Base-by-base conservation (phyloP, 2,888 invertebrate genomes). In the Rhimphoctona megacephalus region DNA sequence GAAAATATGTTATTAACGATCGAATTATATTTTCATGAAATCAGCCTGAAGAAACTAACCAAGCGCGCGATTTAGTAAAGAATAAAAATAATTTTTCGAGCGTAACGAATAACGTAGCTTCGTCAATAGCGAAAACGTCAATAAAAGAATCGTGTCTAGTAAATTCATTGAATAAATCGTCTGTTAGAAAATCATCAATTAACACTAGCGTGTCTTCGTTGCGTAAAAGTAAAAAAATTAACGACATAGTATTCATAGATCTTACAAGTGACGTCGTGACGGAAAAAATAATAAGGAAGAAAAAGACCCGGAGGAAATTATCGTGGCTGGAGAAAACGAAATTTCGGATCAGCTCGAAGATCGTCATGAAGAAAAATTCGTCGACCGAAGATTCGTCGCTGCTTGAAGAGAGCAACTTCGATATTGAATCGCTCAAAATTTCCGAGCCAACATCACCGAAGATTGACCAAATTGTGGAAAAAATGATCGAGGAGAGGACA, bases 221-320 rank as follows among this genome's bases (percentile, higher is more conserved):
- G 39, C 89, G 85, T 22, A 90, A 77, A 88, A 86, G 82, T 17
- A 92, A 91, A 84, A 91, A 92, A 83, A 89, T 89, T 19, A 90
- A 90, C 74, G 90, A 93, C 61, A 90, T 93, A 85, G 87, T 93
- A 77, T 83, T 92, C 52, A 93, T 94, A n/a, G 94, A 94, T 89
- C 85, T 94, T 64, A 94, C 94, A 25, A 91, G 88, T 25, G 94
- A 94, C 36, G 88, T 88, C 66, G 89, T 89, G 36, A 88, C 88
- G 70, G 91, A 93, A 85, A 90, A 89, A 81, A 88, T 92, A 49
- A 89, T 92, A 81, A 92, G 90, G 36, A 90, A 90, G 6, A 89
- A 90, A 33, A 91, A 89, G 30, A 89, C 74, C 0, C 74, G 87
- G 2, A 90, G 87, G 67, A 91, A 90, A 85, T 80, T 91, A 5